These are phyloP conservation scores for Thaumatotibia leucotreta DNA, from an alignment of 1,140 invertebrate genomes.

Conservation along the genomic window DNA sequence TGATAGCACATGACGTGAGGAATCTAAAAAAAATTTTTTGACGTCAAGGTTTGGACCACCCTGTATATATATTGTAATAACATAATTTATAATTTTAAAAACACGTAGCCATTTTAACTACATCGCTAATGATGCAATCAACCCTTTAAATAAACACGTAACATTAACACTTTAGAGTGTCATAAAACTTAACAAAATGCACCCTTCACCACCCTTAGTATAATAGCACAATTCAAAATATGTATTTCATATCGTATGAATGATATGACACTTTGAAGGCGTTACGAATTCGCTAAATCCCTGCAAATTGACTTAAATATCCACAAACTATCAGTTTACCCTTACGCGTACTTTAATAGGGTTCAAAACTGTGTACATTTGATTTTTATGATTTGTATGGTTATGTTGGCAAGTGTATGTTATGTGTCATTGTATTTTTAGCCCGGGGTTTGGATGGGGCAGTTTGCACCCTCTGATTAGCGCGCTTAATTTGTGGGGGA, in stretches of 20 bases:
- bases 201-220: conserved; percentile 38
- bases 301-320: conserved; percentile 27
- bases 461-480: conserved; percentile 73
- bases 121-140: neutral
- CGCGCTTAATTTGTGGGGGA: conserved; percentile 70
- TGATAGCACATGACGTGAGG: too few relatives aligned
- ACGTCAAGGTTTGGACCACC: too few relatives aligned
- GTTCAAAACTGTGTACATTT: conserved; percentile 16
- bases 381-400: conserved; percentile 13
- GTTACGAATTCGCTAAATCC: conserved; percentile 59
- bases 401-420: conserved; percentile 24
- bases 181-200: conserved; percentile 46
- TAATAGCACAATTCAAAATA: conserved; percentile 68
- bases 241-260: conserved; percentile 69
- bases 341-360: conserved; percentile 20
- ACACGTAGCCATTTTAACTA: too few relatives aligned
- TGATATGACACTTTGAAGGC: conserved; percentile 72
- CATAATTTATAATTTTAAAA: too few relatives aligned
- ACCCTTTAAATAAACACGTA: conserved; percentile 17
- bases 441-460: conserved; percentile 44
- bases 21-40: too few relatives aligned
- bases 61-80: too few relatives aligned
- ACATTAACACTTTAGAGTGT: conserved; percentile 44
- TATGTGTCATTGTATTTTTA: conserved; percentile 72
- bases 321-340: neutral